Percentiles rank a stretch among this genome's conserved stretches.
phyloP scores from a whole-genome alignment of 2,113 vertebrate genomes.

The Fukomys damarensis region DNA sequence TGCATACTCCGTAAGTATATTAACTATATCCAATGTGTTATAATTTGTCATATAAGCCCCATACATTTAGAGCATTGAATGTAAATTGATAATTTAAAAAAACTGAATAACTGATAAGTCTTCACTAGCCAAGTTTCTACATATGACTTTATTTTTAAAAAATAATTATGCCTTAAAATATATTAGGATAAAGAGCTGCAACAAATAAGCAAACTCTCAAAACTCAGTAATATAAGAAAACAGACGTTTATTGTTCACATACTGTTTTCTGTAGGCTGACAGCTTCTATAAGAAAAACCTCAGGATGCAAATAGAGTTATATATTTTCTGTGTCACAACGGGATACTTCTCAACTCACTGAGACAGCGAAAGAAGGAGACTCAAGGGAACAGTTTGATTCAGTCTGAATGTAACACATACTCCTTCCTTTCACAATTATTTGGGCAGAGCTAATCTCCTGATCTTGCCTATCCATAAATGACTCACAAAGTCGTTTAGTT shows the following conservation, averaged over 20 bases:
- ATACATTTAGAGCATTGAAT: neutral
- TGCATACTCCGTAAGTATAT: neutral
- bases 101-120: neutral
- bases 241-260: neutral
- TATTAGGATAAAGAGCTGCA: neutral
- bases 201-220: neutral
- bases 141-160: neutral
- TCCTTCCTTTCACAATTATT: neutral
- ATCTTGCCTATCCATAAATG: too few relatives aligned
- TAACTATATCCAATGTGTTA: neutral
- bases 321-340: fast-evolving
- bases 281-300: neutral
- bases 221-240: neutral
- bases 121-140: neutral
- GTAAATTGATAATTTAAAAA: neutral
- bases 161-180: neutral
- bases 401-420: fast-evolving
- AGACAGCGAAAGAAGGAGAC: neutral
- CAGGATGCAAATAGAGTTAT: fast-evolving
- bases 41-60: neutral
- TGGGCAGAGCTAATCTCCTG: neutral
- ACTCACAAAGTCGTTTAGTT: too few relatives aligned
- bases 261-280: fast-evolving
- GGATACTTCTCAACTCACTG: fast-evolving
- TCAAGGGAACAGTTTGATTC: neutral